Base-by-base conservation (phyloP, 2,888 invertebrate species). In the Drosophila prostipennis region DNA sequence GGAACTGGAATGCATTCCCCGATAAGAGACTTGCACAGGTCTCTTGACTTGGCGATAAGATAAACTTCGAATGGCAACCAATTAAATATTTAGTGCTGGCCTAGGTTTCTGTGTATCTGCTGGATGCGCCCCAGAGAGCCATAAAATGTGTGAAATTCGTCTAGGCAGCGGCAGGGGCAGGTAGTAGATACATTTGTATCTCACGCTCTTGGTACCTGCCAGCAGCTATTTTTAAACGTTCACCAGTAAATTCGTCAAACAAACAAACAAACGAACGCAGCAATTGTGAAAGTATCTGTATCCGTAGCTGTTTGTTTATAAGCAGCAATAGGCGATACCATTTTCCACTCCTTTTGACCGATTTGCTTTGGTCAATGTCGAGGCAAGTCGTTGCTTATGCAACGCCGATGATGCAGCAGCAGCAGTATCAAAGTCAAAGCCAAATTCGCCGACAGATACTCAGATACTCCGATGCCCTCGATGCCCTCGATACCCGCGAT, bases 231-330 rank as follows among this genome's bases (percentile, higher is more conserved):
- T 85, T 79, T 78, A 82, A 72, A 58, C 76, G 63, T 74, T 79
- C 73, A 79, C 86, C 85, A 85, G 82, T 77, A 65, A 85, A 87
- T 85, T 78, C 76, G 82, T 82, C 82, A 85, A 78, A 78, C 74
- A 87, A 82, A 87, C 64, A 87, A 80, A 79, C 76, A 64, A 64
- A 46, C 60, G 49, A 23, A 23, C 23, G 23, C 85, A 67, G 56
- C 75, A 36, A 82, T 82, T 82, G 80, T 45, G 77, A 72, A 39
- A 70, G 78, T 83, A 65, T 60, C 58, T 45, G 52, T 57, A 37
- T 51, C 13, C 46, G 60, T 54, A 60, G 64, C 29, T 49, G 36
- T 43, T 29, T 29, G 29, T 29, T 29, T 29, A 29, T 29, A 7
- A 7, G 29, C 5, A 29, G 29, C 26, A 26, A 26, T 26, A 6